Percentiles rank a stretch among this genome's conserved stretches.
phyloP scores from a whole-genome alignment of 53 echinoderm and acorn worm species.

The Holothuria scabra region DNA sequence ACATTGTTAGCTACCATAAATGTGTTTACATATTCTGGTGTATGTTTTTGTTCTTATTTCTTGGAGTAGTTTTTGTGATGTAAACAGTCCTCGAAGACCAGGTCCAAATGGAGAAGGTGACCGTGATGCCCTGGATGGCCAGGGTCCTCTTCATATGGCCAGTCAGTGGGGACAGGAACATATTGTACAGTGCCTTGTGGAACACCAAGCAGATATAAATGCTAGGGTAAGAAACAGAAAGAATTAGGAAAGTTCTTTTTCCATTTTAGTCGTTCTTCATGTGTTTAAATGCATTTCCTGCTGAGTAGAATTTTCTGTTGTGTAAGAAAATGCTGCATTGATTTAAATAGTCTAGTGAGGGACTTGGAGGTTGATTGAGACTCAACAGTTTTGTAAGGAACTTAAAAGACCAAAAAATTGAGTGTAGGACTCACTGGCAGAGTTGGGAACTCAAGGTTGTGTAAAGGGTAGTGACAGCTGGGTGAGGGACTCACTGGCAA shows the following conservation, averaged over 20 bases:
- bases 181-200: constrained; percentile 98
- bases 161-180: constrained; percentile 98
- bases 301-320: background rate
- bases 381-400: too few relatives aligned
- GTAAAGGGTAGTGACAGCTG: too few relatives aligned
- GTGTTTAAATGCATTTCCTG: background rate
- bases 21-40: too few relatives aligned
- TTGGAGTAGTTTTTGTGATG: constrained; percentile 81
- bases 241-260: background rate
- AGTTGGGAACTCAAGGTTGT: too few relatives aligned
- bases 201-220: constrained; percentile 96
- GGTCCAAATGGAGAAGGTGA: constrained; percentile 94
- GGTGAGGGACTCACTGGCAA: too few relatives aligned
- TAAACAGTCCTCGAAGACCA: constrained; percentile 90
- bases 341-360: background rate
- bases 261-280: background rate
- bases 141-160: constrained; percentile 94
- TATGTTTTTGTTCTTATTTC: background rate
- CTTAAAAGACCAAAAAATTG: too few relatives aligned
- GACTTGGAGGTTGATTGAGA: too few relatives aligned
- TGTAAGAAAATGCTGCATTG: background rate
- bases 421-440: too few relatives aligned
- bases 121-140: constrained; percentile 73
- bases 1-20: too few relatives aligned
- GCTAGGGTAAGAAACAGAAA: constrained; percentile 82